phyloP scores from a whole-genome alignment of 2,888 invertebrate genomes.

The Baccha elongata region DNA sequence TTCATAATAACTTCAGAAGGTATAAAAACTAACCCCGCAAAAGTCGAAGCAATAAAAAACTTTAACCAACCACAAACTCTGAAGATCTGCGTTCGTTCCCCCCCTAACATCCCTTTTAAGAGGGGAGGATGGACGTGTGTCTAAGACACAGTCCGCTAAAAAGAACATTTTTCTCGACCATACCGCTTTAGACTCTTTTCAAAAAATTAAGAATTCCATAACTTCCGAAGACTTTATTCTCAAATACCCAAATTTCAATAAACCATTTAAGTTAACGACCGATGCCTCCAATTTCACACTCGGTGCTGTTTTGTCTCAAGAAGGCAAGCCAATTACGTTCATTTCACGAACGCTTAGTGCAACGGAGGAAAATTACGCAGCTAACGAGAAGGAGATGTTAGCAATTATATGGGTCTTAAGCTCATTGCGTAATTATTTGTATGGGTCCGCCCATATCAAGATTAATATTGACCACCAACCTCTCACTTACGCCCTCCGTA shows the following conservation, averaged over 20 bases:
- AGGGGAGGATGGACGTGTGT: slow-evolving; percentile 31
- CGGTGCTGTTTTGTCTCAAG: slow-evolving; percentile 76
- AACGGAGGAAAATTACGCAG: slow-evolving; percentile 45
- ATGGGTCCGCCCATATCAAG: slow-evolving; percentile 39
- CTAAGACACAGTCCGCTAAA: slow-evolving; percentile 23
- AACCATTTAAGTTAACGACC: slow-evolving; percentile 69
- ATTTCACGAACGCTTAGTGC: slow-evolving; percentile 42
- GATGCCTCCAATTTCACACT: slow-evolving; percentile 76
- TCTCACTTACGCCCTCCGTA: slow-evolving; percentile 8
- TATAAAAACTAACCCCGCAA: not conserved
- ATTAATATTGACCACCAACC: slow-evolving; percentile 43
- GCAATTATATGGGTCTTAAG: slow-evolving; percentile 44
- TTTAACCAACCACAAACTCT: slow-evolving; percentile 1
- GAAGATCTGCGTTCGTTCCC: not conserved
- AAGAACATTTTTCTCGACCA: not conserved
- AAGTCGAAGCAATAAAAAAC: not conserved
- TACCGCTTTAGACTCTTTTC: slow-evolving; percentile 34
- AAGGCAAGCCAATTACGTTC: slow-evolving; percentile 52
- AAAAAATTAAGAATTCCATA: slow-evolving; percentile 29
- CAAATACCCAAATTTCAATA: slow-evolving; percentile 19
- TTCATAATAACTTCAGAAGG: too few relatives aligned
- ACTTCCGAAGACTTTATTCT: slow-evolving; percentile 15
- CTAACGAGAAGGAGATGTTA: slow-evolving; percentile 53
- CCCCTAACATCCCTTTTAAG: slow-evolving; percentile 35
- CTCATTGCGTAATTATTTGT: slow-evolving; percentile 35